Base-by-base conservation (phyloP, 2,888 invertebrate genomes). In the Theretra japonica region DNA sequence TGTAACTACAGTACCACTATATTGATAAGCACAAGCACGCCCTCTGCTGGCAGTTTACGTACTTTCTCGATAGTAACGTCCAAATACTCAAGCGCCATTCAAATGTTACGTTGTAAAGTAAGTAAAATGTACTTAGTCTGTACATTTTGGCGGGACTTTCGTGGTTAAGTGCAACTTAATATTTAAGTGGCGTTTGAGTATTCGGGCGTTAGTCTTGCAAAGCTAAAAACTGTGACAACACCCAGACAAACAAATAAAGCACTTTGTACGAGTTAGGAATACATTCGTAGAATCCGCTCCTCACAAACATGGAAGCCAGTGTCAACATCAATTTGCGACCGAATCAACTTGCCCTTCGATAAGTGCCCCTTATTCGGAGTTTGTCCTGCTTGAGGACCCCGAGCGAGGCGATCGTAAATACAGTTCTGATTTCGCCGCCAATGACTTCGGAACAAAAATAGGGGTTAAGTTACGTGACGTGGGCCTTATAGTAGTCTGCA, bases 251-350 rank as follows among this genome's bases (percentile, higher is more conserved):
- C 41, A 23, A 48, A 21, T 41, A 21, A 11, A 23, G 6, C 62
- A n/a, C 48, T 65, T 41, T 23, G 21, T 48, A 41, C 50, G 17
- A 53, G 53, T 53, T 53, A 53, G 53, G 53, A 53, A 4, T 53
- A 53, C 53, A 53, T 4, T 53, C 53, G 17, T n/a, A 53, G 53
- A 17, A n/a, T 5, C 41, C 21, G 23, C 6, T 23, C 48, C 65
- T 65, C 17, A 48, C 48, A 65, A 17, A 65, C 65, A 65, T 65
- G 4, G 48, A 58, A 70, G 58, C 57, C 19, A 28, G 58, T 70
- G 69, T 70, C 69, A 70, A 70, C 69, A 70, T 25, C 58, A 70
- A 70, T 70, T 70, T 70, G 69, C 56, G 57, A 57, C 23, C 57
- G 23, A 58, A 70, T 56, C 58, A 58, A 70, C 33, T 70, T 70